Percentiles rank a stretch among this genome's conserved stretches.
phyloP scores from a whole-genome alignment of 2,888 invertebrate genomes.

The Meganola albula region DNA sequence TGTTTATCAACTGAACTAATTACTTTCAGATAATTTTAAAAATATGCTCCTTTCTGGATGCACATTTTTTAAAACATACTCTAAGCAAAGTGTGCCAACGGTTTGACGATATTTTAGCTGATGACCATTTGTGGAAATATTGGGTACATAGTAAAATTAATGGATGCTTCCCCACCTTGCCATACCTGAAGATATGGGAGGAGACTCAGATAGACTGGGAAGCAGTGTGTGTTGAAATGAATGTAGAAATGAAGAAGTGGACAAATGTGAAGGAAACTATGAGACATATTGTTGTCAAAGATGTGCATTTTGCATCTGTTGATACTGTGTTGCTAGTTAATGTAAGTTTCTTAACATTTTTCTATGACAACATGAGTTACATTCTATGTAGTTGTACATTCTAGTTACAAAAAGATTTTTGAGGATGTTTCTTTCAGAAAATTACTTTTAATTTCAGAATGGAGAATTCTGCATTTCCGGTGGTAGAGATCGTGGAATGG shows the following conservation, averaged over 20 bases:
- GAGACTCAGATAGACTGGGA: conserved; percentile 72
- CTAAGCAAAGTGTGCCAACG: conserved; percentile 75
- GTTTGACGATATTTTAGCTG: conserved; percentile 74
- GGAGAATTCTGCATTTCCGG: conserved; percentile 76
- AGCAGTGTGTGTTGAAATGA: conserved; percentile 78
- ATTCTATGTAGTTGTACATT: no score
- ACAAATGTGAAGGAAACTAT: conserved; percentile 57
- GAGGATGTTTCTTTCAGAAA: neutral
- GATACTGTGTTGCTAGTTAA: conserved; percentile 77
- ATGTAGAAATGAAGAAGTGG: conserved; percentile 78
- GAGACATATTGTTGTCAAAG: conserved; percentile 66
- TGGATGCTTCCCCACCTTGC: conserved; percentile 56
- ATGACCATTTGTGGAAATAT: conserved; percentile 76
- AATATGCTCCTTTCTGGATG: conserved; percentile 79
- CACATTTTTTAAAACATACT: conserved; percentile 70
- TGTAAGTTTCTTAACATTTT: conserved; percentile 47
- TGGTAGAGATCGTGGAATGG: conserved; percentile 77
- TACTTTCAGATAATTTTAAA: conserved; percentile 77
- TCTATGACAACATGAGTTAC: neutral
- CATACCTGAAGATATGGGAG: conserved; percentile 51
- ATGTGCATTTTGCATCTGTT: conserved; percentile 78
- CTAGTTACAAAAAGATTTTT: no score
- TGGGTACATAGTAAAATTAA: conserved; percentile 64
- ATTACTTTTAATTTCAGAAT: conserved; percentile 43
- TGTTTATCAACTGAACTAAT: no score